phyloP scores from a whole-genome alignment of 1,140 invertebrate genomes.

The Drosophila hydei region DNA sequence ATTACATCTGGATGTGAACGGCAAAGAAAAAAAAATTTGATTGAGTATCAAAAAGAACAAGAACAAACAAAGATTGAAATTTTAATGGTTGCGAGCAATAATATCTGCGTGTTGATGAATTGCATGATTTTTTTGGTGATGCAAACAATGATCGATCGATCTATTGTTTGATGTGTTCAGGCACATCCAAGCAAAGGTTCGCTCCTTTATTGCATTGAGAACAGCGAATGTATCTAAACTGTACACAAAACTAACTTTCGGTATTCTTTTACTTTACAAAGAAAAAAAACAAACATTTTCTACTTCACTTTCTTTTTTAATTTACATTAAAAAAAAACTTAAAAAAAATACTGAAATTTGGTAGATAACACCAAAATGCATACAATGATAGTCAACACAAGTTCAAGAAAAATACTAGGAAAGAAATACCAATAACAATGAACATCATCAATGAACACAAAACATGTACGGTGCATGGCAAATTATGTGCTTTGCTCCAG shows the following conservation, averaged over 20 bases:
- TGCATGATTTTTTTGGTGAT: conserved; percentile 83
- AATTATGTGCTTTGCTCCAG: conserved; percentile 74
- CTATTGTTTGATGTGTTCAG: conserved; percentile 51
- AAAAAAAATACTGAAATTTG: conserved; percentile 60
- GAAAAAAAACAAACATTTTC: conserved; percentile 14
- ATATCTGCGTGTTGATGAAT: conserved; percentile 84
- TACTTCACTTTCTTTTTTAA: conserved; percentile 2
- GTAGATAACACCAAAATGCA: conserved; percentile 60
- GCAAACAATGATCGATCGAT: conserved; percentile 81
- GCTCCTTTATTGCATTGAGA: conserved; percentile 78
- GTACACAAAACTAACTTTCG: conserved; percentile 60
- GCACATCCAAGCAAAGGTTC: conserved; percentile 59
- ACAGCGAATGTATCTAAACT: conserved; percentile 62
- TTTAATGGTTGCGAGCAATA: conserved; percentile 84
- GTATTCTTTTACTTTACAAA: conserved; percentile 47
- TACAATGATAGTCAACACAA: conserved; percentile 53
- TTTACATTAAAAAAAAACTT: conserved; percentile 13
- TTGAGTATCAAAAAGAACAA: conserved; percentile 30
- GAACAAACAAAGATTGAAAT: conserved; percentile 33
- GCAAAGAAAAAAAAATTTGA: conserved; percentile 36
- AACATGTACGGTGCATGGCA: conserved; percentile 70
- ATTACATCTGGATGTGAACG: conserved; percentile 31
- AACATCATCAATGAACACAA: conserved; percentile 66
- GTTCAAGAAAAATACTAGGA: conserved; percentile 30
- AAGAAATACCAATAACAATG: conserved; percentile 75